Evolutionary conservation across 1,140 invertebrate species (phyloP), one percentile per base, ranked within the genome.

Genomic region (Platyscapa corneri): DNA sequence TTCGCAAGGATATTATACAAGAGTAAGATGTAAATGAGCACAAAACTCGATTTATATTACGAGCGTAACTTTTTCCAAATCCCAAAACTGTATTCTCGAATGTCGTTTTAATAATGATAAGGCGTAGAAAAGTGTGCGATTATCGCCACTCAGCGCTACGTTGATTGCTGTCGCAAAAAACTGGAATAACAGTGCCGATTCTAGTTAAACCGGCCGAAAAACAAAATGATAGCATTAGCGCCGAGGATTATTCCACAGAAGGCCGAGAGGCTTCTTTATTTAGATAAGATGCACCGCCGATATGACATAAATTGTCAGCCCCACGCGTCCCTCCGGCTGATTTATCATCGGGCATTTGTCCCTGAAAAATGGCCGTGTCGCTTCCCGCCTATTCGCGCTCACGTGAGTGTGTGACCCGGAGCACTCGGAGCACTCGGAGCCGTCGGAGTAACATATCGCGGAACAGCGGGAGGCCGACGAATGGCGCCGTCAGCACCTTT

Each of bases 401-500:
- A 65, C 64, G 64, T 30, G 30, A 65, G 64, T 65, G n/a, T 27
- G 14, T 27, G 64, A 65, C 64, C 64, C 64, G 64, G n/a, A n/a
- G n/a, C n/a, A n/a, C n/a, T n/a, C n/a, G 42, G 1, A 53, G 49
- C 10, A 53, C 49, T 18, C 49, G 8, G 32, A 18, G 76, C 20
- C n/a, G 7, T 37, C 49, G 49, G 27, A 16, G 56, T 60, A 60
- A 60, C 56, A 27, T 60, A 60, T 75, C 49, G 76, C 14, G 32
- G 49, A 20, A 60, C 30, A 20, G 49, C 46, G 76, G 76, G 76
- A 20, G 76, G 49, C 18, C 53, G 76, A 46, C 76, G 30, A 34
- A 27, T 3, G 87, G 88, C 89, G 34, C 85, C 88, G 88, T 90
- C 89, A 90, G 89, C 89, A 89, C 83, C 88, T 90, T 49, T 87